Conservation (phyloP, 2,113 vertebrate species). For the Phylloscopus trochiloides region DNA sequence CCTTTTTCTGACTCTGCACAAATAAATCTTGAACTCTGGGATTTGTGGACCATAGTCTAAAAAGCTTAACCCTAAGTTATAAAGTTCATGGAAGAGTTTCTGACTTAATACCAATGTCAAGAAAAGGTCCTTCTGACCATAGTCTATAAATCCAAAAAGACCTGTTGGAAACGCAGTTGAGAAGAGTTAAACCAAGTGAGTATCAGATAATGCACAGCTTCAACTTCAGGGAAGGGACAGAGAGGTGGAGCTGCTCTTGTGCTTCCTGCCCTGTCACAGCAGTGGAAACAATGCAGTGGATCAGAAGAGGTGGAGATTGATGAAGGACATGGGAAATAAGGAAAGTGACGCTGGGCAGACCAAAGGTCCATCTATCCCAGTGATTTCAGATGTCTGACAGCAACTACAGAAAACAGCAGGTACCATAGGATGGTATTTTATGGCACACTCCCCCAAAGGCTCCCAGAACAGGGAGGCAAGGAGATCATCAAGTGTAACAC, state of each 20-base stretch:
- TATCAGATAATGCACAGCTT: neutral
- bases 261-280: neutral
- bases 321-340: neutral
- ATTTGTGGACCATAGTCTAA: neutral
- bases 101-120: neutral
- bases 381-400: neutral
- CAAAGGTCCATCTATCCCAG: neutral
- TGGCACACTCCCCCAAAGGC: neutral
- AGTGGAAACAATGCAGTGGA: neutral
- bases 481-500: neutral
- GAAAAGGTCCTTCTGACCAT: neutral
- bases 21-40: neutral
- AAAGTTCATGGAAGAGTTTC: neutral
- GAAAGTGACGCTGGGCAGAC: rapidly evolving
- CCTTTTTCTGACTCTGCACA: neutral
- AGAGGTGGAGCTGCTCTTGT: neutral
- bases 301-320: neutral
- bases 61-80: neutral
- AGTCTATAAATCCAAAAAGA: neutral
- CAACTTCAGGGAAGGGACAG: neutral
- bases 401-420: neutral
- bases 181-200: neutral
- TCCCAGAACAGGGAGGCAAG: neutral
- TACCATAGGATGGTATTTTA: neutral
- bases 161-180: neutral